Conservation (phyloP, 2,113 vertebrate species). For the Paracanthobrama guichenoti region DNA sequence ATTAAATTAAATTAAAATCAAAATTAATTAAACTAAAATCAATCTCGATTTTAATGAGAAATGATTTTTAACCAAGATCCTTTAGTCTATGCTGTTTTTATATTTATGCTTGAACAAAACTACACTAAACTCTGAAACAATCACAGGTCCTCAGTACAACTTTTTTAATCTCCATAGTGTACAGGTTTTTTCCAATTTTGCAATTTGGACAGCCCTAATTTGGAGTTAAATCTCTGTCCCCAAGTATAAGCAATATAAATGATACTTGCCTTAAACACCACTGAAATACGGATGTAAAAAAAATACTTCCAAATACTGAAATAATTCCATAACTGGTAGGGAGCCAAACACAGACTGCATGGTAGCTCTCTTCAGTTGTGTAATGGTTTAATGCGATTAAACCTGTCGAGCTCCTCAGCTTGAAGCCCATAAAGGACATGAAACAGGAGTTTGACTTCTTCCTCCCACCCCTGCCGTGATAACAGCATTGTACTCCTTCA, state of each 20-base stretch:
- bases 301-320: no score
- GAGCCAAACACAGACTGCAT: background rate
- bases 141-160: no score
- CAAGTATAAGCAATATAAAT: background rate
- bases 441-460: background rate
- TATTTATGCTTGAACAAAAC: background rate
- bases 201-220: background rate
- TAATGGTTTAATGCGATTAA: constrained; percentile 15
- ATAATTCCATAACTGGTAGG: background rate
- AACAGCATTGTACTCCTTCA: background rate
- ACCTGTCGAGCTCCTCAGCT: background rate
- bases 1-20: no score
- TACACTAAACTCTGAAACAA: background rate
- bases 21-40: no score
- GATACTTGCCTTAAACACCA: background rate
- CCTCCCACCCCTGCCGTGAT: background rate
- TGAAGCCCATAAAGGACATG: constrained; percentile 2
- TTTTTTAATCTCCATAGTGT: no score
- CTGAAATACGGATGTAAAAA: no score
- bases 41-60: background rate
- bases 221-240: background rate
- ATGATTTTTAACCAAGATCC: no score
- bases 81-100: background rate
- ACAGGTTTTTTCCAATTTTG: no score
- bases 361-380: background rate